Conservation (phyloP, 37 sponge, comb jelly and placozoan species). For the Agelas oroides region DNA sequence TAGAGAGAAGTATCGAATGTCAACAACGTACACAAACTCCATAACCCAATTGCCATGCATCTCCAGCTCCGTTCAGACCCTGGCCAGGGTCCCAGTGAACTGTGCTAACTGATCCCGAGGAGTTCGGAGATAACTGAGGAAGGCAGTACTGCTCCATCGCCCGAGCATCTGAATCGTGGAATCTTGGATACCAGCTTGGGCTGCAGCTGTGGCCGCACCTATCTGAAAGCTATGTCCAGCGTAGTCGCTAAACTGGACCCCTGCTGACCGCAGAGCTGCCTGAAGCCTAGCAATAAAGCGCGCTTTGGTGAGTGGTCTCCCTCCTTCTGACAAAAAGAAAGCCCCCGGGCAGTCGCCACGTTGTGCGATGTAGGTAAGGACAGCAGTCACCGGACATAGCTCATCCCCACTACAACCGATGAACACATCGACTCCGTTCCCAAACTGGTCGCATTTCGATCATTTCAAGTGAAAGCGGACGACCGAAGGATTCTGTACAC, state of each 20-base stretch:
- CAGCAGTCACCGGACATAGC: slow-evolving; percentile 38
- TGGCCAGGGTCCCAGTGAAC: not conserved
- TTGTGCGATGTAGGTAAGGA: slow-evolving; percentile 18
- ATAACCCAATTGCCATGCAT: too few relatives aligned
- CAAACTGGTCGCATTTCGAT: slow-evolving; percentile 54
- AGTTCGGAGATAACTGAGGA: slow-evolving; percentile 1
- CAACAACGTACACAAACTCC: too few relatives aligned
- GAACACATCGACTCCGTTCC: slow-evolving; percentile 19
- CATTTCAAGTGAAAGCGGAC: slow-evolving; percentile 19
- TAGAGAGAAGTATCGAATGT: too few relatives aligned
- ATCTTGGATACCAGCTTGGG: slow-evolving; percentile 5
- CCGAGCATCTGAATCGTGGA: slow-evolving; percentile 26
- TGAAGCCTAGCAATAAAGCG: slow-evolving; percentile 22
- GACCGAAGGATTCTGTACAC: not conserved
- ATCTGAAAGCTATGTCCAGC: slow-evolving; percentile 59
- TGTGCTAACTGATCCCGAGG: slow-evolving; percentile 11
- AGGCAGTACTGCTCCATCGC: slow-evolving; percentile 24
- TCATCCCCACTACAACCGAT: slow-evolving; percentile 22
- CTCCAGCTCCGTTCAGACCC: too few relatives aligned
- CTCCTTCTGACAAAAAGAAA: slow-evolving; percentile 16
- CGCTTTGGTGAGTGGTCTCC: slow-evolving; percentile 30
- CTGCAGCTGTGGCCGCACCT: slow-evolving; percentile 50
- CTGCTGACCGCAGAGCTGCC: not conserved
- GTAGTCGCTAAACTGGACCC: slow-evolving; percentile 4
- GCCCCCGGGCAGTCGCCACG: slow-evolving; percentile 27